Evolutionary conservation across 2,888 invertebrate species (phyloP).

Genomic region (Aethes cnicana): DNA sequence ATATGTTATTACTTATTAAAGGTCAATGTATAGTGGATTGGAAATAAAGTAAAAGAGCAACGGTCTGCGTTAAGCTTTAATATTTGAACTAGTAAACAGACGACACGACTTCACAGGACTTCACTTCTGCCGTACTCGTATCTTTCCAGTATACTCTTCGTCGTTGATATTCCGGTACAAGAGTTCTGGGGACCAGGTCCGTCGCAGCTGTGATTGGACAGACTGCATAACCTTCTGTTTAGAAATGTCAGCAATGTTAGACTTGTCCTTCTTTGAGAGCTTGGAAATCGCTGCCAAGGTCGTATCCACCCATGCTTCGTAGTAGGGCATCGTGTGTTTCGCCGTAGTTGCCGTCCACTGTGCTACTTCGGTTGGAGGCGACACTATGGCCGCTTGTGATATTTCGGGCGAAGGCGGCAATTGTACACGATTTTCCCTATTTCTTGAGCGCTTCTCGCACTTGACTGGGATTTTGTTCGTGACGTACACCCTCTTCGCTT

Average conservation of each 20-base stretch:
- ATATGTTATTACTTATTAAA: no score
- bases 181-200: constrained; percentile 46
- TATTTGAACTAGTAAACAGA: no score
- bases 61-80: no score
- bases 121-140: constrained; percentile 49
- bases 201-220: constrained; percentile 42
- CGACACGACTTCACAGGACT: no score
- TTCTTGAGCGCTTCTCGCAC: constrained; percentile 23
- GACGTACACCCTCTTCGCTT: constrained; percentile 36
- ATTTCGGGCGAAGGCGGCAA: constrained; percentile 33
- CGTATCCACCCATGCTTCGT: constrained; percentile 70
- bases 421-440: neutral
- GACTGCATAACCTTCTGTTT: constrained; percentile 41
- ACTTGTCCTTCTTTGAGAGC: constrained; percentile 44
- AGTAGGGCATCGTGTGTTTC: constrained; percentile 59
- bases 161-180: constrained; percentile 49
- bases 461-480: constrained; percentile 28
- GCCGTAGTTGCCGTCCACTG: constrained; percentile 59
- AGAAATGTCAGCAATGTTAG: constrained; percentile 38
- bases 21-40: no score
- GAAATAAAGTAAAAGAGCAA: no score
- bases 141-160: constrained; percentile 59
- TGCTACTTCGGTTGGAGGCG: constrained; percentile 59
- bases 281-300: constrained; percentile 55
- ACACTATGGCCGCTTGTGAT: constrained; percentile 26